Base-by-base conservation (phyloP, 2,113 vertebrate species). In the Garra rufa region DNA sequence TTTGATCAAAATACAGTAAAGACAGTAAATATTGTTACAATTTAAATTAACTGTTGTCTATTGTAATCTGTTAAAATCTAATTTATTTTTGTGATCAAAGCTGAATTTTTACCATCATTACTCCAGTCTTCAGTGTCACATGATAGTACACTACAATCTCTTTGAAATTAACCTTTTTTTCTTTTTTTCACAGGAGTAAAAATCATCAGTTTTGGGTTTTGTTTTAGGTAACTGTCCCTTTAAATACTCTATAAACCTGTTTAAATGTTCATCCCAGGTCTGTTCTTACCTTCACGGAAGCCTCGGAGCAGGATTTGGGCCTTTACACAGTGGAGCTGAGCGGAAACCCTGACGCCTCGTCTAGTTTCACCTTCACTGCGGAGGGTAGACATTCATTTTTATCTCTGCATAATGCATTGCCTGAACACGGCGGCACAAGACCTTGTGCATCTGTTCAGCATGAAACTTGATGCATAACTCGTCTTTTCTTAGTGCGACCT, bases 311-410 rank as follows among this genome's bases (percentile, higher is more conserved):
- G 77, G 98, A 99, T 71, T 90, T 99, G 90, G 98, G 98, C 7
- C 90, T 92, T 55, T 99, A 99, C 91, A 95, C 97, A 0, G 96
- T 97, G 83, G 95, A 95, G 80, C 95, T 96, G 83, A 95, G 93
- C 0, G 94, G 96, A 75, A 94, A 94, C 1, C 95, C 97, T 2
- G 90, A 95, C 19, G 91, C 94, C 86, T 99, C 98, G 0, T 96
- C 98, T 61, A 99, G 98, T 93, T 95, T 96, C 85, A 93, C 92
- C 19, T 94, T 99, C 88, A 99, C 97, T 0, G 93, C 96, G 28
- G 96, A 98, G 90, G 98, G 98, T 99, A 95, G 85, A 63, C 3
- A 7, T 38, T 44, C 10, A 9, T 24, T 78, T 46, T 34, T 75
- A 2, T 76, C 38, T 43, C n/a, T 75, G 24, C 6, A 74, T 46